phyloP scores from a whole-genome alignment of 2,797 vertebrate genomes.

The Meda fulgida region DNA sequence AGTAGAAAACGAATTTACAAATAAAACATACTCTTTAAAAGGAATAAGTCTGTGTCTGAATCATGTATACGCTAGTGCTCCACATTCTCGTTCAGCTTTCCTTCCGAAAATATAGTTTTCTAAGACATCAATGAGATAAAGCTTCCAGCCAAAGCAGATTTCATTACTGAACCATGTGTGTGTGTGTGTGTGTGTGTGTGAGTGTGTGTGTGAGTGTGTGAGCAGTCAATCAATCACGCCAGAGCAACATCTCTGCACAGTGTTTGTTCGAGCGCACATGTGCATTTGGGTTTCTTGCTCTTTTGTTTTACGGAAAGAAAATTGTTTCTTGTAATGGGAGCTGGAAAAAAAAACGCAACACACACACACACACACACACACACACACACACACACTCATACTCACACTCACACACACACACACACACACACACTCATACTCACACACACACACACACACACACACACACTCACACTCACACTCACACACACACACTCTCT shows the following conservation, averaged over 20 bases:
- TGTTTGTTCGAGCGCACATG: slow-evolving; percentile 20
- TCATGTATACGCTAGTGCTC: not conserved
- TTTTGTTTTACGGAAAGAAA: not conserved
- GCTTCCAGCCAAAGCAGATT: slow-evolving; percentile 71
- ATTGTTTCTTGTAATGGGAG: slow-evolving; percentile 20
- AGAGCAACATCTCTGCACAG: not conserved
- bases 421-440: too few relatives aligned
- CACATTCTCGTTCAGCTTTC: slow-evolving; percentile 8
- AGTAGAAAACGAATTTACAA: not conserved
- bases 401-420: too few relatives aligned
- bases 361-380: too few relatives aligned
- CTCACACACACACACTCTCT: too few relatives aligned
- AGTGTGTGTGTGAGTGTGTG: slow-evolving; percentile 18
- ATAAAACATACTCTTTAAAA: slow-evolving; percentile 2
- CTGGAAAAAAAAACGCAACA: not conserved
- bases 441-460: too few relatives aligned
- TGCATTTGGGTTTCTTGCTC: slow-evolving; percentile 11
- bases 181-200: slow-evolving; percentile 25
- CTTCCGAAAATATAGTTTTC: slow-evolving; percentile 74
- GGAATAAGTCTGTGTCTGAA: not conserved
- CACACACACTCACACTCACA: too few relatives aligned
- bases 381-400: too few relatives aligned
- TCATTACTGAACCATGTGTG: slow-evolving; percentile 68
- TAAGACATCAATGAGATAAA: slow-evolving; percentile 76
- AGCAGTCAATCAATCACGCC: slow-evolving; percentile 26